Evolutionary conservation across 2,888 invertebrate genomes (phyloP).

Genomic region (Hypomecis punctinalis): DNA sequence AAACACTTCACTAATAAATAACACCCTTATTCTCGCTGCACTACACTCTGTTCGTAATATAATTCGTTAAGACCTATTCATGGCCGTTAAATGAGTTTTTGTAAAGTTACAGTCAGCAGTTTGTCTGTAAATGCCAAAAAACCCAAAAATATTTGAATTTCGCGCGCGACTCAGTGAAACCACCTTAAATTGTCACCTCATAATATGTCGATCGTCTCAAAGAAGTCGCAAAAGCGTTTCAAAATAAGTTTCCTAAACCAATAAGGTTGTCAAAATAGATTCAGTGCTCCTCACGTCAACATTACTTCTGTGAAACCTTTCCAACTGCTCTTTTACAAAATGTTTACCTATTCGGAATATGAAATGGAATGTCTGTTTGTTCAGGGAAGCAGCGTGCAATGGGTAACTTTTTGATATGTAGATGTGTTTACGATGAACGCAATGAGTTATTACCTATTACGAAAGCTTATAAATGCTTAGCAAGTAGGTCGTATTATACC

Average conservation of each 20-base stretch:
- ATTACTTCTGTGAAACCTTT: slow-evolving; percentile 3
- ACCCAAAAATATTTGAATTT: too few species aligned
- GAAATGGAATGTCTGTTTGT: slow-evolving; percentile 16
- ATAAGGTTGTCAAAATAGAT: neutral
- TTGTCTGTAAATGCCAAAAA: too few species aligned
- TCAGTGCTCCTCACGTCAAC: slow-evolving; percentile 4
- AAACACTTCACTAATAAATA: too few species aligned
- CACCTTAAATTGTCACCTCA: too few species aligned
- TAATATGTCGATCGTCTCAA: neutral
- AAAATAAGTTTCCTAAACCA: slow-evolving; percentile 1
- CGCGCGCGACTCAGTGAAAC: too few species aligned
- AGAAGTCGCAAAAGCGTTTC: neutral
- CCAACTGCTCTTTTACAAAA: slow-evolving; percentile 6
- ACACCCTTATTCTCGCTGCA: too few species aligned
- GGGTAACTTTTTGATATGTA: neutral
- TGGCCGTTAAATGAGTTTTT: too few species aligned
- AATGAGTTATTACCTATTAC: neutral
- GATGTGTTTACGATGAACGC: too few species aligned
- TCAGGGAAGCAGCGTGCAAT: neutral
- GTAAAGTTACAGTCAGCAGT: too few species aligned
- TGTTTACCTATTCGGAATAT: slow-evolving; percentile 20
- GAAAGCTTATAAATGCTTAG: neutral
- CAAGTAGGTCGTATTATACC: neutral
- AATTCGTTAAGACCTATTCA: too few species aligned
- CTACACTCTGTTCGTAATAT: too few species aligned